Evolutionary conservation across 2,113 vertebrate species (phyloP), one percentile per base, ranked within the genome.

Genomic region (Saguinus imperator): DNA sequence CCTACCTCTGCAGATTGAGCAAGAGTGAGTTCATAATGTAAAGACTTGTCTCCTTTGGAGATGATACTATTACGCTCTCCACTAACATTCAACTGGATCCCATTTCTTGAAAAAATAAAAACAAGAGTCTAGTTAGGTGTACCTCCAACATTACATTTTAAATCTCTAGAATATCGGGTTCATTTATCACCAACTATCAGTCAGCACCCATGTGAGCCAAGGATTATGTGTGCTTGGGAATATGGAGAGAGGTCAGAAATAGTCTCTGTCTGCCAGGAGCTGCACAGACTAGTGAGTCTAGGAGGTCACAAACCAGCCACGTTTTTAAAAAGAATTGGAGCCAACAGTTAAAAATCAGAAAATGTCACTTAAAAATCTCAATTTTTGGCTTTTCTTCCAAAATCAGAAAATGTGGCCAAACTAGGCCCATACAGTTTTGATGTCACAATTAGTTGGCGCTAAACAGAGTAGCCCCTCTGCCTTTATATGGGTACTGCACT

Each of bases 1-100:
- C 96, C 13, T 97, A 99, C 99, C 99, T 99, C 99, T 87, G 98
- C 97, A 96, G 98, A 98, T n/a, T 99, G 99, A 75, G 99, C 99
- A 92, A 99, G 98, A 94, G 99, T 98, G 96, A 99, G 98, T 87
- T 99, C 99, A 20, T 97, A 98, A 76, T 98, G 98, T 66, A 99
- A 97, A 9, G 99, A 99, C 23, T 95, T 97, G 4, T 14, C 80
- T 48, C 90, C 95, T 87, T 99, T 99, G 35, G 97, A 97, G 87
- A 85, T 58, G 86, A 83, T 98, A 79, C 98, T 98, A 94, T 98
- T 99, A 87, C 97, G 55, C 93, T 99, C 98, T 96, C 97, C 98
- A 4, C 98, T 96, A 45, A 97, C 89, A 0, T 98, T 98, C 40
- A 99, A 98, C 48, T 61, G 97, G 61, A 98, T 97, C 0, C 98